Evolutionary conservation across 2,113 vertebrate genomes (phyloP).

Genomic region (Paradisaea rubra): DNA sequence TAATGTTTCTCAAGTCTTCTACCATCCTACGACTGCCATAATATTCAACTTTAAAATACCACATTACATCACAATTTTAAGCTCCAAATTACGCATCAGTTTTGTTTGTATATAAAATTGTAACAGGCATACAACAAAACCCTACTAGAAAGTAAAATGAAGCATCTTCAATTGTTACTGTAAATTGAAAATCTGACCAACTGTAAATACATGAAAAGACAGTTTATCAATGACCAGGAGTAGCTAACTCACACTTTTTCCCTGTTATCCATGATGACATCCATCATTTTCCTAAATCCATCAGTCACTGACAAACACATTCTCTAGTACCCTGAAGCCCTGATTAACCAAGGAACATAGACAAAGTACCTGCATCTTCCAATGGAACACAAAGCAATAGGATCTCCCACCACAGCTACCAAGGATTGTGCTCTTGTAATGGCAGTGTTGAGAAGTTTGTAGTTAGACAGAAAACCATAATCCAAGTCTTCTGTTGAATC

Average conservation of each 20-base stretch:
- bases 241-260: neutral
- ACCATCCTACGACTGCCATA: neutral
- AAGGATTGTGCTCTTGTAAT: constrained; percentile 96
- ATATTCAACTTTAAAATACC: neutral
- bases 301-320: neutral
- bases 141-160: neutral
- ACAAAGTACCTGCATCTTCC: constrained; percentile 92
- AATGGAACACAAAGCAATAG: constrained; percentile 94
- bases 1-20: neutral
- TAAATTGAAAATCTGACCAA: neutral
- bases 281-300: neutral
- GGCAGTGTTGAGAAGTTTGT: constrained; percentile 98
- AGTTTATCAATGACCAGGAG: neutral
- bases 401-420: constrained; percentile 97
- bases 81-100: neutral
- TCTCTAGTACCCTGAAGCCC: neutral
- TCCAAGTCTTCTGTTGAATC: constrained; percentile 97
- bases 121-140: neutral
- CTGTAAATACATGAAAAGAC: neutral
- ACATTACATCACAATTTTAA: neutral
- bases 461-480: constrained; percentile 98
- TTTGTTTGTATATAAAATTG: neutral
- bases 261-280: neutral
- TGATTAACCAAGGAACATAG: neutral
- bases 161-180: neutral